Base-by-base conservation (phyloP, 2,888 invertebrate genomes). In the Lacanobia wlatinum region DNA sequence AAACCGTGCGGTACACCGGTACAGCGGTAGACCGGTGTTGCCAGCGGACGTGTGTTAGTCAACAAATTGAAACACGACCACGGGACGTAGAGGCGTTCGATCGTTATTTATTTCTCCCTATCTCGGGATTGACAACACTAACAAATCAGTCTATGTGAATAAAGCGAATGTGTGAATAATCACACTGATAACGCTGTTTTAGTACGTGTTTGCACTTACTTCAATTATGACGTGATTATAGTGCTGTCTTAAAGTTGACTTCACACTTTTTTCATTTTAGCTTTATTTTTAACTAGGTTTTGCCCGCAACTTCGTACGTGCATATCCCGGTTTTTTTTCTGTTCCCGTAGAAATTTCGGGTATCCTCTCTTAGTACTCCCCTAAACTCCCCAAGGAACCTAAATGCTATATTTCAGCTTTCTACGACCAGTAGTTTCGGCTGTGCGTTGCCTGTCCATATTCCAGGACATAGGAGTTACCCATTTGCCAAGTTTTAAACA, bases 61-160 rank as follows among this genome's bases (percentile, higher is more conserved):
- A 87, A 87, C 86, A 87, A 81, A 80, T 84, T 78, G 80, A 83
- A 84, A 84, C 78, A 70, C 76, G 55, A 76, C 68, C 61, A 53
- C 61, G 74, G 77, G 81, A 84, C 83, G 80, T 84, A 77, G 70
- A 52, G 72, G 70, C 65, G 70, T 67, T 60, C 75, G 64, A 71
- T 73, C 71, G 63, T 80, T 82, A 81, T 86, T 84, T 83, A 80
- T 85, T 77, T 78, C 70, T 76, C 72, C 73, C 84, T 73, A 63
- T 67, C 66, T 21, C 21, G 16, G 62, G 64, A 69, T 73, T 74
- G 70, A 83, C 79, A 82, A 84, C 63, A 75, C 80, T 71, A 81
- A 81, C 75, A 81, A 70, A 78, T 82, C 78, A 73, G 23, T 61
- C 70, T 55, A 59, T 78, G 76, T 79, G 75, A 74, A 77, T 79